These are phyloP conservation scores for Albula glossodonta DNA, from an alignment of 2,113 vertebrate species.

Conservation along the genomic window DNA sequence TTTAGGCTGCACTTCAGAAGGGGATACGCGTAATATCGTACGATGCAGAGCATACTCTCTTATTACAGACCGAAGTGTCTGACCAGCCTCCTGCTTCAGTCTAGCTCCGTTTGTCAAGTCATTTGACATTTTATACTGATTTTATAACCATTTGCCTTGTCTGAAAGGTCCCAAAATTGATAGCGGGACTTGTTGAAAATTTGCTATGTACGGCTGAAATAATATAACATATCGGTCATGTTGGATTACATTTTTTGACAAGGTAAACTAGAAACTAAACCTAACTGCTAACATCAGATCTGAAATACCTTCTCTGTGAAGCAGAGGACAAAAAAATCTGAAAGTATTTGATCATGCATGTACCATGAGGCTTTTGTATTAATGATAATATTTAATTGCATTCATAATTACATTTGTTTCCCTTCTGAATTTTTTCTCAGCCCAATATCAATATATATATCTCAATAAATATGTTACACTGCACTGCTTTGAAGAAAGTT, in stretches of 20 bases:
- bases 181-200: not conserved
- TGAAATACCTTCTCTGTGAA: too few species aligned
- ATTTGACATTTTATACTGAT: not conserved
- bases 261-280: too few species aligned
- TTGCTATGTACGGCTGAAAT: not conserved
- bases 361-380: too few species aligned
- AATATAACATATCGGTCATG: too few species aligned
- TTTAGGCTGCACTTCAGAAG: slow-evolving; percentile 14
- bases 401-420: too few species aligned
- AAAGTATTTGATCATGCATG: too few species aligned
- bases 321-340: too few species aligned
- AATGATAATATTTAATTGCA: too few species aligned
- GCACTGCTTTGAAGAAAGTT: not conserved
- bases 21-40: not conserved
- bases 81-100: not conserved
- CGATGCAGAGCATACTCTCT: not conserved
- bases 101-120: not conserved
- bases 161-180: not conserved
- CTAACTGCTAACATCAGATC: too few species aligned
- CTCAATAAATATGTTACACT: not conserved
- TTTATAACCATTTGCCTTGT: not conserved
- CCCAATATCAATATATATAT: not conserved
- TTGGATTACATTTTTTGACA: too few species aligned
- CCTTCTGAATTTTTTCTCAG: not conserved
- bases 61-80: not conserved